Base-by-base conservation (phyloP, 2,113 vertebrate species). In the Dasyurus viverrinus region DNA sequence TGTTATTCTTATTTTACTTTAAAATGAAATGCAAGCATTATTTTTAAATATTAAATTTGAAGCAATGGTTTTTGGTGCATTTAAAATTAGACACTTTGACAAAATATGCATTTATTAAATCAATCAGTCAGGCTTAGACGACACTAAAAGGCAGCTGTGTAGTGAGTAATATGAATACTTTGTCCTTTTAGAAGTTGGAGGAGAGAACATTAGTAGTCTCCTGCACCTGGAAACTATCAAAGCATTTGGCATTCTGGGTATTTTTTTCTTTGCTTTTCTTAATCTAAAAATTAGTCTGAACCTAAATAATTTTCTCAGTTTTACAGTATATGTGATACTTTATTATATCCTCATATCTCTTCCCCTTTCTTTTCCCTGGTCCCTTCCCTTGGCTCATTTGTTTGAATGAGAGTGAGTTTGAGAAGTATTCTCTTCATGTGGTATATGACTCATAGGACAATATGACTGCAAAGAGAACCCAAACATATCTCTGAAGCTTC, bases 1-100 rank as follows among this genome's bases (percentile, higher is more conserved):
- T 30, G 48, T 7, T 84, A 8, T 8, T 92, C 8, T 76, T 76
- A 0, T 54, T 97, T 95, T 92, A 94, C 1, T 95, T 60, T 76
- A 90, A 94, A 95, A 92, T 1, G 16, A 92, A 53, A 24, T 92
- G 19, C 10, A 92, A 8, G 53, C 2, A 11, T 12, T 9, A 7
- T n/a, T 91, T 52, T 92, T 24, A 27, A 89, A 89, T 55, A 23
- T 23, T 2, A 84, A 84, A 92, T 95, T 93, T 93, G 8, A 94
- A 92, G 46, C 57, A 91, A 50, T 36, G 92, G 50, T 91, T n/a
- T 36, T 3, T 5, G 94, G 91, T 89, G 24, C 91, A 14, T 91
- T 95, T 97, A 27, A 95, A 96, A 92, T 95, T 91, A 93, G 47
- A 93, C 54, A 95, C 36, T 90, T 89, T 60, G 2, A 8, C 93